phyloP scores from a whole-genome alignment of 2,113 vertebrate genomes.

The Strix uralensis region DNA sequence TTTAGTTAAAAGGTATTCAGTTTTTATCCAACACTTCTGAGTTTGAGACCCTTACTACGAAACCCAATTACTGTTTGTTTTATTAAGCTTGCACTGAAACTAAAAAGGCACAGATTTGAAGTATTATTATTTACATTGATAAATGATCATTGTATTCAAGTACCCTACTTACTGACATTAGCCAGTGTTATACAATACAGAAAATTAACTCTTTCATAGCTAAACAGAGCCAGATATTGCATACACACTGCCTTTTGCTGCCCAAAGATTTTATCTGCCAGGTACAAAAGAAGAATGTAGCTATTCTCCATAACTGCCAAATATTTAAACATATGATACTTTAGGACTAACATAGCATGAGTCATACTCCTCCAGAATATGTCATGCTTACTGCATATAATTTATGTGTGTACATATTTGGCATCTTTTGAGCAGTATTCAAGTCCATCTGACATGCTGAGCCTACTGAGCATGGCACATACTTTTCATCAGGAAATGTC shows the following conservation, averaged over 20 bases:
- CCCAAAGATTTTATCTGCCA: not conserved
- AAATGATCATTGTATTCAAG: not conserved
- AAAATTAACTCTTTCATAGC: not conserved
- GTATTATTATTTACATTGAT: not conserved
- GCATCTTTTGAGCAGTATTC: not conserved
- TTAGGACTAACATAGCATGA: not conserved
- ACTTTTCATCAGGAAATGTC: not conserved
- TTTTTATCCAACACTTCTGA: not conserved
- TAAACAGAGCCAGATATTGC: not conserved
- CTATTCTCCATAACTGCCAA: not conserved
- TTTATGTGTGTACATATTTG: not conserved
- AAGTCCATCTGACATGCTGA: not conserved
- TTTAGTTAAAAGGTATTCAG: not conserved
- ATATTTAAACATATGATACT: not conserved
- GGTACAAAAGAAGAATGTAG: not conserved
- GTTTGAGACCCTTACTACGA: not conserved
- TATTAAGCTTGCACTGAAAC: not conserved
- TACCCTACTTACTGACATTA: not conserved
- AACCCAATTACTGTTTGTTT: not conserved
- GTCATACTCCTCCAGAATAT: not conserved
- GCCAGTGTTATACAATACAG: not conserved
- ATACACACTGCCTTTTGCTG: not conserved
- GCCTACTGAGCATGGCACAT: not conserved
- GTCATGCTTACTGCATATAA: not conserved
- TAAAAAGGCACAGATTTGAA: not conserved